Percentiles rank a stretch among this genome's conserved stretches.
Evolutionary conservation across 2,888 invertebrate genomes (phyloP).

Genomic region (Trichacis sp.): DNA sequence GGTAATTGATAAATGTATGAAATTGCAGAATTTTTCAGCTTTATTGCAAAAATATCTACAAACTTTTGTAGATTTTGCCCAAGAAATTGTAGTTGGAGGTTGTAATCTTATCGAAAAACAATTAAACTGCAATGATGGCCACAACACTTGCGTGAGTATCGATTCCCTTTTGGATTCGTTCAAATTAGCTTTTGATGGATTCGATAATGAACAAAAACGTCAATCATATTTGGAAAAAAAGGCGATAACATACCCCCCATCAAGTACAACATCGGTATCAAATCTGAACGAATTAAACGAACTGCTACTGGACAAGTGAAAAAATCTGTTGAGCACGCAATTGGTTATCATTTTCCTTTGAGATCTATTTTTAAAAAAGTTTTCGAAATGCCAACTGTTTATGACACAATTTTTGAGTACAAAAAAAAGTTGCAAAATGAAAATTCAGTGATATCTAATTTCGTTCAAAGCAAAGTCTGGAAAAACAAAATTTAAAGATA

Average conservation of each 20-base stretch:
- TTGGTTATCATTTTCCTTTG: background rate
- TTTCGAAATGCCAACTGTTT: slow-evolving; percentile 1
- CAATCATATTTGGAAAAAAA: background rate
- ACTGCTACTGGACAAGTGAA: background rate
- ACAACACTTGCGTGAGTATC: background rate
- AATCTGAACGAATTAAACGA: background rate
- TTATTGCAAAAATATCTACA: background rate
- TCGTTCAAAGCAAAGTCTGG: background rate
- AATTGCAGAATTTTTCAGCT: background rate
- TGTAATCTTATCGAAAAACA: background rate
- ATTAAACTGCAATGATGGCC: background rate
- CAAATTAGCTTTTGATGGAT: background rate
- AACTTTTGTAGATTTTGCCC: background rate
- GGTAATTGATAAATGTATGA: background rate
- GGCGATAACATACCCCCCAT: background rate
- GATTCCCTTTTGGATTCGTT: background rate
- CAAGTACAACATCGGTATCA: background rate
- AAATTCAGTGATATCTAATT: background rate
- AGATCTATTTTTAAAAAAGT: slow-evolving; percentile 7
- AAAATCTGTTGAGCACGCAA: background rate
- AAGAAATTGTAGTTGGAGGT: background rate
- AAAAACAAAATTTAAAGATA: background rate
- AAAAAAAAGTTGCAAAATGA: background rate
- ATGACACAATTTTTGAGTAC: background rate
- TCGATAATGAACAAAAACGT: background rate